A percentile compares a stretch with the other conserved stretches of the same genome.
Conservation (phyloP, 1,140 invertebrate genomes). For the Chironomus tepperi region DNA sequence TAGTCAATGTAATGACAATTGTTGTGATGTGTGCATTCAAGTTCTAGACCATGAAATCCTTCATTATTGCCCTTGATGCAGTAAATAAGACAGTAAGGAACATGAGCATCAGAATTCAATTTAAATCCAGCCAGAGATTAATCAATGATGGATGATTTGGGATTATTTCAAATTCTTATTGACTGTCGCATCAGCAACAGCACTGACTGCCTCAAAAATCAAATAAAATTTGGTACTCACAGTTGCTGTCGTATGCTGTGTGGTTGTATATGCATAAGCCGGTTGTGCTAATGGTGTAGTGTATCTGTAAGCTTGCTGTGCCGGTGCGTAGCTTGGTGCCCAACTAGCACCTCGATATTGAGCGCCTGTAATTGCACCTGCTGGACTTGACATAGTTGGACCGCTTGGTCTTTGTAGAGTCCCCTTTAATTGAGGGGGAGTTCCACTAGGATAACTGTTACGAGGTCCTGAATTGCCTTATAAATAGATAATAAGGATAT, state of each 20-base stretch:
- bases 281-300: constrained; percentile 37
- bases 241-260: constrained; percentile 38
- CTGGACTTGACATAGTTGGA: constrained; percentile 39
- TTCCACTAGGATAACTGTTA: constrained; percentile 34
- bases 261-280: constrained; percentile 39
- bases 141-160: not conserved
- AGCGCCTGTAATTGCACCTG: constrained; percentile 37
- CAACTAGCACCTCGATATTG: constrained; percentile 39
- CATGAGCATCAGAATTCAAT: not conserved
- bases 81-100: not conserved
- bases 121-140: not conserved
- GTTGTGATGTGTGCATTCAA: not conserved
- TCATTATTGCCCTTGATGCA: not conserved
- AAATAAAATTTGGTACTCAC: constrained; percentile 31
- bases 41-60: not conserved
- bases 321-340: constrained; percentile 39
- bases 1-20: too few relatives aligned
- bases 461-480: constrained; percentile 31
- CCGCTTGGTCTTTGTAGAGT: constrained; percentile 30
- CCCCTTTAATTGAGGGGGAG: constrained; percentile 37
- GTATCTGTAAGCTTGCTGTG: constrained; percentile 38
- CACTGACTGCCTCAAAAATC: too few relatives aligned
- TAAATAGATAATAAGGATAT: not conserved
- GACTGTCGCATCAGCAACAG: too few relatives aligned
- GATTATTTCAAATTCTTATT: too few relatives aligned